These are phyloP conservation scores for Rallus crepitans DNA, from an alignment of 2,797 vertebrate species.

Conservation along the genomic window DNA sequence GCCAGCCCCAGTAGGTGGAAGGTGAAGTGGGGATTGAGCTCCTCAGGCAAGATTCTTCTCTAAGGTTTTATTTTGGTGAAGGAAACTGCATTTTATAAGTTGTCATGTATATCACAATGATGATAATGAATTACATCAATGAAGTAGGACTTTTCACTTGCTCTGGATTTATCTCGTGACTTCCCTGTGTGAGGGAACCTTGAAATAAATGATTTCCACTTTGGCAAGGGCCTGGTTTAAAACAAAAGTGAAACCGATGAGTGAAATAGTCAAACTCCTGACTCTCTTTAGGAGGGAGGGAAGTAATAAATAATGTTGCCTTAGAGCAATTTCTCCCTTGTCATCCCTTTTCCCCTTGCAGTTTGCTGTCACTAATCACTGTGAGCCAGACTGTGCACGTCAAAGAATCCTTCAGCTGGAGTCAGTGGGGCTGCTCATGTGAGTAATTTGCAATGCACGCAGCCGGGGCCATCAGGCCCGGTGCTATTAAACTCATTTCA, in stretches of 20 bases:
- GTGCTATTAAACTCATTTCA: background rate
- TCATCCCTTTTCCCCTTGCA: background rate
- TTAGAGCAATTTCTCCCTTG: conserved; percentile 19
- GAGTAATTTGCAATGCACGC: conserved; percentile 4
- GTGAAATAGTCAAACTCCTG: background rate
- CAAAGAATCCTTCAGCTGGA: background rate
- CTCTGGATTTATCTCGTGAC: background rate
- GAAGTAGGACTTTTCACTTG: background rate
- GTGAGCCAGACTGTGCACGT: background rate
- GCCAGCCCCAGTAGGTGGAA: background rate
- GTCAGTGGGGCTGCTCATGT: background rate
- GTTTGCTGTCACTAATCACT: conserved; percentile 16
- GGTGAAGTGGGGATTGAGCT: background rate
- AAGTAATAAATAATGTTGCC: conserved; percentile 17
- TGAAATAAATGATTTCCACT: background rate
- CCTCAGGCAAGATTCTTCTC: background rate
- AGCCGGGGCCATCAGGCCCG: background rate
- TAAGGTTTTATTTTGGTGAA: background rate
- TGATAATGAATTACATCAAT: background rate
- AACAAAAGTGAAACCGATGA: background rate
- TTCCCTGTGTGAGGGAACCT: background rate
- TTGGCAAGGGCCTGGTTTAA: background rate
- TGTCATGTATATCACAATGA: background rate
- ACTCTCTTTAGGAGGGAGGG: background rate
- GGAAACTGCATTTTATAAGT: background rate